Evolutionary conservation across 2,888 invertebrate genomes (phyloP).

Genomic region (Hirtodrosophila confusa): DNA sequence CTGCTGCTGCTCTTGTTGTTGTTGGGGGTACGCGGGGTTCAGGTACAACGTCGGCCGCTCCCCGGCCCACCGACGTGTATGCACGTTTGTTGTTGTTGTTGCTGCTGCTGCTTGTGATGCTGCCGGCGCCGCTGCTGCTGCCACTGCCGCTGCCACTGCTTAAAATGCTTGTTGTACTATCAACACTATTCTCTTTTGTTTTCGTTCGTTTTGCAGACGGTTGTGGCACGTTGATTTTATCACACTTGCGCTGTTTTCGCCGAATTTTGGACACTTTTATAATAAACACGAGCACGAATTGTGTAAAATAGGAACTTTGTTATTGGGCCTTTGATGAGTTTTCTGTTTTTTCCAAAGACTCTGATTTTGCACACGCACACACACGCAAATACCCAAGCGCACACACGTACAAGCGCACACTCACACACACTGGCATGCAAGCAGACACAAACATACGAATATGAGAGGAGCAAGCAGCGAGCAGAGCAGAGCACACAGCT

Average conservation of each 20-base stretch:
- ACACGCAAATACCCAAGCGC: conserved; percentile 26
- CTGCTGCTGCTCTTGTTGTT: conserved; percentile 32
- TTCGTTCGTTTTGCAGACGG: conserved; percentile 69
- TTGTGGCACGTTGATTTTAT: conserved; percentile 71
- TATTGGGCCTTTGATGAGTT: conserved; percentile 38
- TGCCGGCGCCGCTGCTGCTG: conserved; percentile 45
- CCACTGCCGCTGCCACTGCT: conserved; percentile 55
- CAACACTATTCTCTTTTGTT: conserved; percentile 72
- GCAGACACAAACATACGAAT: conserved; percentile 46
- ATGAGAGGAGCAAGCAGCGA: conserved; percentile 39
- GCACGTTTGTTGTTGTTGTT: conserved; percentile 47
- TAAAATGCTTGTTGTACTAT: conserved; percentile 67
- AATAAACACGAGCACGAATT: conserved; percentile 50
- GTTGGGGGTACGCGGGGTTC: conserved; percentile 44
- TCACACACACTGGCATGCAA: conserved; percentile 21
- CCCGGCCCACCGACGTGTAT: conserved; percentile 65
- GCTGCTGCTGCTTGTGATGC: conserved; percentile 28
- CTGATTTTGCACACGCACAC: conserved; percentile 61
- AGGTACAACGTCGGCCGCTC: conserved; percentile 61
- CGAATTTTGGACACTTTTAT: conserved; percentile 79
- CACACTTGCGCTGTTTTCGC: conserved; percentile 78
- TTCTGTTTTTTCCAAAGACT: conserved; percentile 49
- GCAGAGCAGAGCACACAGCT: conserved; percentile 55
- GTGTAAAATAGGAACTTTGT: conserved; percentile 62
- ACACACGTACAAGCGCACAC: conserved; percentile 42